A percentile compares a stretch with the other conserved stretches of the same genome.
Conservation (phyloP, 2,888 invertebrate species). For the Cheilosia variabilis region DNA sequence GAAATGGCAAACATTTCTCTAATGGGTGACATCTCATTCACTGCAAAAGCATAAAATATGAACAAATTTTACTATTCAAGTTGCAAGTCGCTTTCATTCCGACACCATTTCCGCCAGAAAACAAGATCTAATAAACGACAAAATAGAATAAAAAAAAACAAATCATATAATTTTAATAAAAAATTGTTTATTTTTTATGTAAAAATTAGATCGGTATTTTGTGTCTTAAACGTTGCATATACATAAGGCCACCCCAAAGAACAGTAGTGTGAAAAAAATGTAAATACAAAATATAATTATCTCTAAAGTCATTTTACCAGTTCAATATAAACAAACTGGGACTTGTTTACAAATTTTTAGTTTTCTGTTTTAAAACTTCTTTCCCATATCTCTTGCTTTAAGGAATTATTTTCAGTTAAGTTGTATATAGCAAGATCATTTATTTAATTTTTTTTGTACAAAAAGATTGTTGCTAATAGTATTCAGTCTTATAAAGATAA, state of each 20-base stretch:
- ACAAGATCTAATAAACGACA: not conserved
- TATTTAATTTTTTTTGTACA: slow-evolving; percentile 35
- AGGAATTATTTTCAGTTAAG: slow-evolving; percentile 46
- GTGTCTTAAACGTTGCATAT: slow-evolving; percentile 32
- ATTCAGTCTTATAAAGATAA: slow-evolving; percentile 74
- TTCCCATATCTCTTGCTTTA: slow-evolving; percentile 28
- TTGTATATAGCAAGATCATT: slow-evolving; percentile 19
- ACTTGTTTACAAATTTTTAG: not conserved
- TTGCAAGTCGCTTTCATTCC: too few species aligned
- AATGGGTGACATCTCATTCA: too few species aligned
- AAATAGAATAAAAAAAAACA: slow-evolving; percentile 5
- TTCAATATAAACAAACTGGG: slow-evolving; percentile 55
- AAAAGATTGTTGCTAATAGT: slow-evolving; percentile 65
- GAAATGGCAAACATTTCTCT: too few species aligned
- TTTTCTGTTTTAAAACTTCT: not conserved
- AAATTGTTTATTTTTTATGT: slow-evolving; percentile 67
- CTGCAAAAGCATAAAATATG: too few species aligned
- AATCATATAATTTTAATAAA: slow-evolving; percentile 33
- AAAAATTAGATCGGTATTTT: slow-evolving; percentile 36
- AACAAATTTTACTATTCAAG: too few species aligned
- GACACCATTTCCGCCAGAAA: not conserved
- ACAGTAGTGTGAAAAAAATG: not conserved
- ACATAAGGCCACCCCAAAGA: slow-evolving; percentile 28
- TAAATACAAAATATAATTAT: slow-evolving; percentile 13
- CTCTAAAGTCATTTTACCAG: slow-evolving; percentile 37